Conservation (phyloP, 2,113 vertebrate species). For the Brachirus orientalis region DNA sequence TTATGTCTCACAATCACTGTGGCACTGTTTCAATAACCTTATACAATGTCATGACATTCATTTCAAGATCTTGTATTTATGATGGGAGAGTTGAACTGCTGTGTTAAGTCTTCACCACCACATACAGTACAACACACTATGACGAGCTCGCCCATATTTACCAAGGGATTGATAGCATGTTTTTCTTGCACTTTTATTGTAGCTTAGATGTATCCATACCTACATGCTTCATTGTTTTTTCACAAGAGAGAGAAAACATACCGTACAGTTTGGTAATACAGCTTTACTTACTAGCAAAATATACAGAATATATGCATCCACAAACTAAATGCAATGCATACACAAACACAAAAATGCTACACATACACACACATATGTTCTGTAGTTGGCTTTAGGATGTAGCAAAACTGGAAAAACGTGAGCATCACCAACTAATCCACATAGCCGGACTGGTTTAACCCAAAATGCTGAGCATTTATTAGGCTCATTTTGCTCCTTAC, state of each 20-base stretch:
- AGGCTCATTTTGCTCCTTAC: conserved; percentile 26
- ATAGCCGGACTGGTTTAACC: conserved; percentile 68
- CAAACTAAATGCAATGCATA: background rate
- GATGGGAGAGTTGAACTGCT: too few relatives aligned
- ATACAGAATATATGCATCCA: conserved; percentile 29
- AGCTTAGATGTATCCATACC: background rate
- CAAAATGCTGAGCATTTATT: conserved; percentile 43
- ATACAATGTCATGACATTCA: too few relatives aligned
- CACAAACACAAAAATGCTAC: conserved; percentile 9
- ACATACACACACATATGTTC: conserved; percentile 20
- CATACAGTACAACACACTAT: background rate
- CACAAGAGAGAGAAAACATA: conserved; percentile 26
- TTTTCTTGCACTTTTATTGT: too few relatives aligned
- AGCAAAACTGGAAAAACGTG: conserved; percentile 75
- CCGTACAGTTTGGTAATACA: conserved; percentile 36
- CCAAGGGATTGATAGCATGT: conserved; percentile 32
- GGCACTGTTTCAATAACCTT: too few relatives aligned
- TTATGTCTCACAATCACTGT: too few relatives aligned
- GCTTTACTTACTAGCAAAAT: conserved; percentile 48
- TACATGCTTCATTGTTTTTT: background rate
- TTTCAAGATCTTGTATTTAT: too few relatives aligned
- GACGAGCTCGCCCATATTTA: conserved; percentile 45
- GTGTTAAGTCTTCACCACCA: too few relatives aligned
- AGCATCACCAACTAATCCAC: conserved; percentile 62
- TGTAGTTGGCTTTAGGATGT: conserved; percentile 34